Evolutionary conservation across 2,888 invertebrate genomes (phyloP).

Genomic region (Lagria hirta): DNA sequence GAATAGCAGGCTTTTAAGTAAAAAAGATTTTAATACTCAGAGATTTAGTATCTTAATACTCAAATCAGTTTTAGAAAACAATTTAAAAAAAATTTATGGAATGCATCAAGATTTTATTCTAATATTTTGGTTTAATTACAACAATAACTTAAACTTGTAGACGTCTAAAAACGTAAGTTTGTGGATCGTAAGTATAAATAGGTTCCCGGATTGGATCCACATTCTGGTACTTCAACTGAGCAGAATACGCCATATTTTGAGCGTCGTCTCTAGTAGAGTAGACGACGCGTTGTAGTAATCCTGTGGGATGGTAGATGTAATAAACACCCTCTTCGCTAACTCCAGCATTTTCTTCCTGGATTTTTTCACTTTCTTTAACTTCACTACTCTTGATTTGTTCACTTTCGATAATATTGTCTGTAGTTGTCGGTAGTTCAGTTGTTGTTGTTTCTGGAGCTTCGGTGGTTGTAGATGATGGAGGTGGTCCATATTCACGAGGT

Average conservation of each 20-base stretch:
- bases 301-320: conserved; percentile 65
- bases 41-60: no score
- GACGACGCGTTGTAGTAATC: conserved; percentile 64
- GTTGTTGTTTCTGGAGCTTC: conserved; percentile 39
- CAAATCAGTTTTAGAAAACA: no score
- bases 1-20: no score
- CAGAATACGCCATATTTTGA: conserved; percentile 65
- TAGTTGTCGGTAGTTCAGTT: conserved; percentile 41
- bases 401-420: conserved; percentile 38
- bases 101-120: no score
- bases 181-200: conserved; percentile 58
- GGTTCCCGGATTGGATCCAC: conserved; percentile 66
- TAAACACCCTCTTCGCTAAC: conserved; percentile 58
- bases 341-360: conserved; percentile 27
- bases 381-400: conserved; percentile 21
- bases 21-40: no score
- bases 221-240: conserved; percentile 63
- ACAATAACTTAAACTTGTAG: conserved; percentile 30
- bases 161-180: conserved; percentile 38
- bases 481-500: conserved; percentile 49
- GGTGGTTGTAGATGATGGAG: conserved; percentile 39
- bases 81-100: no score
- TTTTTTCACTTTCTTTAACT: conserved; percentile 33
- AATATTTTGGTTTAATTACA: no score
- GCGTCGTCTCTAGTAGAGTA: conserved; percentile 60